Evolutionary conservation across 2,888 invertebrate species (phyloP), one percentile per base, ranked within the genome.

Genomic region (Eupithecia centaureata): DNA sequence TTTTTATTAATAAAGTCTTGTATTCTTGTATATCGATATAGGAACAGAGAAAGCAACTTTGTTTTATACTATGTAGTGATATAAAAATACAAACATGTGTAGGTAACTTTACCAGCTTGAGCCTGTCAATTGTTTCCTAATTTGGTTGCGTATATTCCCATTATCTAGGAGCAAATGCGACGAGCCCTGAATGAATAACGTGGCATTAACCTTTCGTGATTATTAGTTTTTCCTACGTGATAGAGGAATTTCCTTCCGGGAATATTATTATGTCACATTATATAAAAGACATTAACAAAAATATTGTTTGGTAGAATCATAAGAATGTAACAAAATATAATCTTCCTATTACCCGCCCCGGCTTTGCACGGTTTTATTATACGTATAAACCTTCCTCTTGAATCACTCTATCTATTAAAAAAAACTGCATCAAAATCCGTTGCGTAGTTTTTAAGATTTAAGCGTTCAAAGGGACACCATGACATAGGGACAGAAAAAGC

Each of bases 221-320:
- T 56, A 56, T 56, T 56, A 56, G 28, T 56, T 56, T 54, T 56
- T 56, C 28, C n/a, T 56, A 56, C 54, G 54, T 56, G 54, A 28
- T 28, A 56, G 18, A 56, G 54, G 54, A 56, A 56, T 56, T 56
- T 56, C 30, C 28, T 56, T 56, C 54, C 54, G 2, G 10, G 2
- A 28, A 56, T 28, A 56, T 56, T 56, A n/a, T n/a, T 30, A 27
- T 54, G 30, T 56, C 54, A 30, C 30, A 28, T 56, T 56, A n/a
- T n/a, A 56, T 56, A n/a, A 56, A 12, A 47, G 47, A 47, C 12
- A 47, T 47, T 22, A 22, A 22, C 12, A 47, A 42, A 18, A 42
- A 18, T 30, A 18, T 0, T 30, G 30, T 56, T n/a, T 8, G 10
- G 5, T 1, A 27, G 1, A 56, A 56, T 18, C 10, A 18, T 3